Base-by-base conservation (phyloP, 92 coral and sea anemone genomes). In the Epizoanthus scotinus region DNA sequence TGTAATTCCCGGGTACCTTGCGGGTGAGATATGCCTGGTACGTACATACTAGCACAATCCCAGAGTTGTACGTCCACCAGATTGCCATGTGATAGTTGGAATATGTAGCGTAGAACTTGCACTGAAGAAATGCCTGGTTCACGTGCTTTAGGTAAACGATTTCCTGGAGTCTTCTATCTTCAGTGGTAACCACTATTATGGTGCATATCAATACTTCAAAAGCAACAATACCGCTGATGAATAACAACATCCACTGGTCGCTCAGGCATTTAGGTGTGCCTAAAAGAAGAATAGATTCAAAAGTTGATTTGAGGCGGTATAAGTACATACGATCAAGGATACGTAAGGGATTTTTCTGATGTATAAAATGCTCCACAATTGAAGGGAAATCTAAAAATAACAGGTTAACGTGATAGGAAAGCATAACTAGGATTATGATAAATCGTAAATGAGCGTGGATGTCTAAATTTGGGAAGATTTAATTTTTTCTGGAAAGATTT, bases 1-100 rank as follows among this genome's bases (percentile, higher is more conserved):
- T 94, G 81, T 90, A 87, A 62, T 94, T 94, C 19, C 97, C 97
- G 0, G 98, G 98, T 1, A 94, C 97, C 52, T 94, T 94, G 31
- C 98, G 88, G 4, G 97, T 93, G 3, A 90, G 87, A 57, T 90
- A 88, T 0, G 98, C 97, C 60, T 91, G 97, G 19, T 89, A 89
- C 1, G 98, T 94, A 36, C 98, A 92, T 3, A 94, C 86, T 13
- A 94, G 44, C 22, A 92, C 92, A 40, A 94, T 82, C 5, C 98
- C 94, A 36, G 89, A 77, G 64, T 94, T 91, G 72, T 86, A 94
- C 14, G 91, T 63, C 97, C 97, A 92, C 97, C 97, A 90, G 36
- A 92, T 56, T 5, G 91, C 94, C 87, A 84, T 92, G 84, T 90
- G 84, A 54, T 89, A 89, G 12, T 87, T 85, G 2, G 86, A 54